Percentiles rank a stretch among this genome's conserved stretches.
phyloP scores from a whole-genome alignment of 2,113 vertebrate genomes.

The Thamnophis sirtalis region DNA sequence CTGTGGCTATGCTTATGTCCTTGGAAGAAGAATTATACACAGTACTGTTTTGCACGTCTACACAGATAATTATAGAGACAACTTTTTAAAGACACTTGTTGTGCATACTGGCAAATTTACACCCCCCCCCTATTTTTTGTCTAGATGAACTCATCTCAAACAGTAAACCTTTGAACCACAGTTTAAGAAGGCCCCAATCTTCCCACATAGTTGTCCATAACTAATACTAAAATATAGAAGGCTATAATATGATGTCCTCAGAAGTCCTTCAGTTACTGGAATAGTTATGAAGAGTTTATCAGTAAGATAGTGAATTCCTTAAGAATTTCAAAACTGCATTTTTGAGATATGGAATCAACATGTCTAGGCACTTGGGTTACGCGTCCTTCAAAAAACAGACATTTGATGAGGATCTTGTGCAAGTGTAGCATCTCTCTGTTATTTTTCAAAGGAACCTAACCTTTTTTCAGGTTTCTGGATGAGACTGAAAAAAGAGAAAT shows the following conservation, averaged over 20 bases:
- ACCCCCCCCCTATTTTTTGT: constrained; percentile 28
- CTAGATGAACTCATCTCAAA: constrained; percentile 25
- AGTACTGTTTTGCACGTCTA: neutral
- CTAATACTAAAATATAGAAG: neutral
- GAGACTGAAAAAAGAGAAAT: neutral
- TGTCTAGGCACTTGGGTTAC: neutral
- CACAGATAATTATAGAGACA: constrained; percentile 54
- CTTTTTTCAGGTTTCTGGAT: neutral
- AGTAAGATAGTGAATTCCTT: neutral
- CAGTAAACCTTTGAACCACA: constrained; percentile 3
- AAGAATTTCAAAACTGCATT: neutral
- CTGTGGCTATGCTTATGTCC: constrained; percentile 38
- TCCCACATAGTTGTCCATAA: neutral
- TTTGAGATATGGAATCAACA: neutral
- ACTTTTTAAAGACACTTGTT: constrained; percentile 48
- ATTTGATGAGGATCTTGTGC: neutral
- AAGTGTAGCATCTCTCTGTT: neutral
- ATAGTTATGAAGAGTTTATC: fast-evolving
- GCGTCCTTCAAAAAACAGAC: neutral
- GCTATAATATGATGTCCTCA: neutral
- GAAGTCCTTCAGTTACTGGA: neutral
- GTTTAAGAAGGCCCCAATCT: constrained; percentile 12
- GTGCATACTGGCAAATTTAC: constrained; percentile 30
- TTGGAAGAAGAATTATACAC: constrained; percentile 20
- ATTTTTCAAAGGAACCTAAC: neutral